Conservation (phyloP, 2,888 invertebrate species). For the Calliscelio sp. region DNA sequence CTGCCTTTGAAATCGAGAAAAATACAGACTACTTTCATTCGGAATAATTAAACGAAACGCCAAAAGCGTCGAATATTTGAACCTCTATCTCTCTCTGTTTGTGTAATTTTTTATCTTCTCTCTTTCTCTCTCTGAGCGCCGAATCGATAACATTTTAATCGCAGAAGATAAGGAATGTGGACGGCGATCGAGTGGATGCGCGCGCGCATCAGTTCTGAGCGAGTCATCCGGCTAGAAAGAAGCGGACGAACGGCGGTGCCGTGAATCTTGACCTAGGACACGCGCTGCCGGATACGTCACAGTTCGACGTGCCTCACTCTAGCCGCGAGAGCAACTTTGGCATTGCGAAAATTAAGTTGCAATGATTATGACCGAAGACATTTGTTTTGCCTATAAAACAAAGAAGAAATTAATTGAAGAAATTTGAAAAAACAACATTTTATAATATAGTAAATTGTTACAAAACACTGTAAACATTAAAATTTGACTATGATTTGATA, state of each 20-base stretch:
- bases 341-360: slow-evolving; percentile 49
- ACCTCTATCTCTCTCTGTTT: too few species aligned
- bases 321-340: slow-evolving; percentile 47
- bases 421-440: too few species aligned
- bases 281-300: slow-evolving; percentile 83
- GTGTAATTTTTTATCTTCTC: too few species aligned
- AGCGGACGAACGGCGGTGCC: slow-evolving; percentile 79
- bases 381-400: neutral
- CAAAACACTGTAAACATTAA: too few species aligned
- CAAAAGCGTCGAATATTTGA: too few species aligned
- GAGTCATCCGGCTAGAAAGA: slow-evolving; percentile 78
- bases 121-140: slow-evolving; percentile 7
- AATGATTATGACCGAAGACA: slow-evolving; percentile 59
- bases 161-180: slow-evolving; percentile 40
- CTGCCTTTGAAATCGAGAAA: too few species aligned
- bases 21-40: too few species aligned
- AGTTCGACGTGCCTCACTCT: slow-evolving; percentile 80
- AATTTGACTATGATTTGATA: too few species aligned
- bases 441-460: too few species aligned
- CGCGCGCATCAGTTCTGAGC: slow-evolving; percentile 56
- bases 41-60: too few species aligned
- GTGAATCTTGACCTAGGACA: slow-evolving; percentile 85
- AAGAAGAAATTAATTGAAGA: neutral
- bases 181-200: slow-evolving; percentile 59
- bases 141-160: slow-evolving; percentile 53